Evolutionary conservation across 1,140 invertebrate genomes (phyloP).

Genomic region (Mercenaria mercenaria): DNA sequence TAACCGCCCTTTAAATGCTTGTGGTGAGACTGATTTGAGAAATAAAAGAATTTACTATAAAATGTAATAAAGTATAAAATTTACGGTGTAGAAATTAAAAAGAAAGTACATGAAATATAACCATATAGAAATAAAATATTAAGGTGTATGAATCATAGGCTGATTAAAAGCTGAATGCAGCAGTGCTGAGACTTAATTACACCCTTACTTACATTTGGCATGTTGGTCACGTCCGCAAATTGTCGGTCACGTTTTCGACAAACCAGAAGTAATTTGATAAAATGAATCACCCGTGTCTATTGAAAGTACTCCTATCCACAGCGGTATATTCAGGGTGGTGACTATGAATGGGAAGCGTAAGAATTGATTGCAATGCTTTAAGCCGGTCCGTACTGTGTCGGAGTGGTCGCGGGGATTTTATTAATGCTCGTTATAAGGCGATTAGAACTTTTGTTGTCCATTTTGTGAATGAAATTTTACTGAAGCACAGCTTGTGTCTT

Average conservation of each 20-base stretch:
- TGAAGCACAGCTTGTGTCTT: background rate
- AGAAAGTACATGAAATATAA: background rate
- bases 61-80: background rate
- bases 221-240: too few species aligned
- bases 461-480: background rate
- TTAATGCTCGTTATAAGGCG: background rate
- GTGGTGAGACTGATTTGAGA: background rate
- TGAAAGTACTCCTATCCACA: background rate
- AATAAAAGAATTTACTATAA: background rate
- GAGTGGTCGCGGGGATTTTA: background rate
- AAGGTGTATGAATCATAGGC: background rate
- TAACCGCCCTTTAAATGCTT: background rate
- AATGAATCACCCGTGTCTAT: background rate
- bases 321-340: background rate
- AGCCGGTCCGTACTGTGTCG: background rate
- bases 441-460: background rate
- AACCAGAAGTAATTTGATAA: slow-evolving; percentile 2
- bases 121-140: too few species aligned
- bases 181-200: background rate
- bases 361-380: background rate
- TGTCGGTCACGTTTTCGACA: background rate
- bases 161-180: background rate
- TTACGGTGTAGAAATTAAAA: background rate
- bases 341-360: background rate
- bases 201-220: background rate